Conservation (phyloP, 1,140 invertebrate genomes). For the Phenacoccus solenopsis region DNA sequence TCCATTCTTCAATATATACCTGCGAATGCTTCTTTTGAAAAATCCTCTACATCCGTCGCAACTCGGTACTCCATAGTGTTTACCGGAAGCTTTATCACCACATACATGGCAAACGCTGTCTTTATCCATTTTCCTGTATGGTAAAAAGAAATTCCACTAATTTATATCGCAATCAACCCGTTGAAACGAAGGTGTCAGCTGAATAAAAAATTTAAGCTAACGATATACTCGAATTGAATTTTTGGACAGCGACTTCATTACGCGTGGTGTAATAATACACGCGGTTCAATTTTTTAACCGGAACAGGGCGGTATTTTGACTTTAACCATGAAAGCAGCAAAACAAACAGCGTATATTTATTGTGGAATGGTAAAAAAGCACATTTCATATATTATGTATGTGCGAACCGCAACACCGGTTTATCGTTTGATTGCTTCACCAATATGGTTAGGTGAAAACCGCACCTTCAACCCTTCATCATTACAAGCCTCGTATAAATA, state of each 20-base stretch:
- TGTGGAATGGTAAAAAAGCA: neutral
- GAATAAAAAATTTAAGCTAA: too few relatives aligned
- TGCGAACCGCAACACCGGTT: conserved; percentile 6
- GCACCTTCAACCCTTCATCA: neutral
- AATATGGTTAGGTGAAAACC: neutral
- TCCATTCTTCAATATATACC: too few relatives aligned
- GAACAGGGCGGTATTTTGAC: neutral
- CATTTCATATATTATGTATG: neutral
- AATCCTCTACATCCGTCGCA: conserved; percentile 90
- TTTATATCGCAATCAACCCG: neutral
- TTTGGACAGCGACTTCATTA: neutral
- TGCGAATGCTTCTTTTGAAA: conserved; percentile 84
- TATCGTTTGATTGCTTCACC: neutral
- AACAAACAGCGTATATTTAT: neutral
- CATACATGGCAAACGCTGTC: conserved; percentile 65
- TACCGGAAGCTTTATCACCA: conserved; percentile 75
- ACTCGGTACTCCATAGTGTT: conserved; percentile 84
- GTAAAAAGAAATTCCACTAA: neutral
- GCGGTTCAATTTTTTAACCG: neutral
- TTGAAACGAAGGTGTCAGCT: too few relatives aligned
- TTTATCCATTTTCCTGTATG: neutral
- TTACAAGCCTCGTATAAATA: neutral
- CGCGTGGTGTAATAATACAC: neutral
- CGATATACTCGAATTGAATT: too few relatives aligned
- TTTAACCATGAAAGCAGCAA: neutral